Evolutionary conservation across 2,113 vertebrate species (phyloP).

Genomic region (Synodontis membranacea): DNA sequence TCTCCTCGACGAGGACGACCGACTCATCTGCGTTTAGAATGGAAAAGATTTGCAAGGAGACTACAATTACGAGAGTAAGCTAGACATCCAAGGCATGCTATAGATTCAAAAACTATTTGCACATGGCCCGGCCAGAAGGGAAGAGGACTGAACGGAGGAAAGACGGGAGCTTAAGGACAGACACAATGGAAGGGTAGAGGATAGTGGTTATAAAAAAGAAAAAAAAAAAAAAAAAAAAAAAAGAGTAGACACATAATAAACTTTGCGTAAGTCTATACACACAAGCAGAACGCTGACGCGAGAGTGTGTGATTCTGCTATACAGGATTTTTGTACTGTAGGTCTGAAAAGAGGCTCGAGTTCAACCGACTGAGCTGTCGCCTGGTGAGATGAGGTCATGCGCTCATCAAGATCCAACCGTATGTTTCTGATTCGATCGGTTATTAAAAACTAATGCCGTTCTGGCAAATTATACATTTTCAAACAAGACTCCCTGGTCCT

Average conservation of each 20-base stretch:
- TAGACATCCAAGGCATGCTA: constrained; percentile 73
- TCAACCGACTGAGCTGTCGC: not conserved
- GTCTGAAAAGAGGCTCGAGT: not conserved
- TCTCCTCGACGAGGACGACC: constrained; percentile 80
- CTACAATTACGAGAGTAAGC: constrained; percentile 94
- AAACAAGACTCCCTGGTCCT: not conserved
- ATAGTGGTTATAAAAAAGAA: constrained; percentile 12
- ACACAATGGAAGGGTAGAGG: not conserved
- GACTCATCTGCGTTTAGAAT: constrained; percentile 98
- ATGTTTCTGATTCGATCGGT: not conserved
- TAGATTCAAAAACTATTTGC: constrained; percentile 71
- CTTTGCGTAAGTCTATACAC: not conserved
- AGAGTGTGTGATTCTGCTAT: no score
- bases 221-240: not conserved
- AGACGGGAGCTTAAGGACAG: not conserved
- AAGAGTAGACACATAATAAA: not conserved
- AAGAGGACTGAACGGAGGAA: constrained; percentile 19
- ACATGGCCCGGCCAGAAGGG: constrained; percentile 75
- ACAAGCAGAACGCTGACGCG: not conserved
- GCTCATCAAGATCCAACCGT: constrained; percentile 15
- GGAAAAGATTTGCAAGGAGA: constrained; percentile 99
- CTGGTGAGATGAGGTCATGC: not conserved
- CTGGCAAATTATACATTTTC: not conserved
- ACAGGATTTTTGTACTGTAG: not conserved
- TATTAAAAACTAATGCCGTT: constrained; percentile 17